Percentiles rank a stretch among this genome's conserved stretches.
Conservation (phyloP, 1,140 invertebrate species). For the Scaptomyza pallida region DNA sequence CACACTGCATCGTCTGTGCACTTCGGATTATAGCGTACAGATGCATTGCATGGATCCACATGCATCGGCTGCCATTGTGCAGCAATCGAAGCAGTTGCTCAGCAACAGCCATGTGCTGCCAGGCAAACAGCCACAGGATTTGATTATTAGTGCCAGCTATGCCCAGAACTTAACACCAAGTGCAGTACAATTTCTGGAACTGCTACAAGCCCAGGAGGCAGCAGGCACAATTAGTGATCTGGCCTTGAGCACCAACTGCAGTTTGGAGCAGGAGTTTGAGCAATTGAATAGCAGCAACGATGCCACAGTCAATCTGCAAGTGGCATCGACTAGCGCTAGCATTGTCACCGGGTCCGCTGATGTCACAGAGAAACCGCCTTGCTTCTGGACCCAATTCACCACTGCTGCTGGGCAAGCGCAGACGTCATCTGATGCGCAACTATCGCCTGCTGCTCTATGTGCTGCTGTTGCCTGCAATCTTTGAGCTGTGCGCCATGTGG, state of each 20-base stretch:
- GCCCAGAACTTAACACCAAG: slow-evolving; percentile 47
- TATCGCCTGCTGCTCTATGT: slow-evolving; percentile 87
- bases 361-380: slow-evolving; percentile 53
- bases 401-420: slow-evolving; percentile 85
- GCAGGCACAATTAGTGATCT: slow-evolving; percentile 49
- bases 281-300: slow-evolving; percentile 52
- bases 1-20: slow-evolving; percentile 68
- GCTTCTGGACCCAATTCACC: slow-evolving; percentile 43
- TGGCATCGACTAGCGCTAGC: slow-evolving; percentile 28
- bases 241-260: slow-evolving; percentile 55
- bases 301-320: not conserved
- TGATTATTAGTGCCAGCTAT: slow-evolving; percentile 58
- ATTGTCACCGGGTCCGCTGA: slow-evolving; percentile 85
- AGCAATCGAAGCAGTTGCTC: slow-evolving; percentile 44
- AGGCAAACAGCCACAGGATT: slow-evolving; percentile 9
- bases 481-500: slow-evolving; percentile 88
- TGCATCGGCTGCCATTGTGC: slow-evolving; percentile 24
- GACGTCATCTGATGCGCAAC: slow-evolving; percentile 86
- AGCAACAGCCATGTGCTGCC: slow-evolving; percentile 40
- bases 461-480: slow-evolving; percentile 87
- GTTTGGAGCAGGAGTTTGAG: slow-evolving; percentile 74
- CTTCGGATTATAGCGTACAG: slow-evolving; percentile 60
- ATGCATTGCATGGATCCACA: slow-evolving; percentile 58
- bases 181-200: slow-evolving; percentile 56
- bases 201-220: slow-evolving; percentile 52